Evolutionary conservation across 2,113 vertebrate species (phyloP), one percentile per base, ranked within the genome.

Genomic region (Oxyura jamaicensis): DNA sequence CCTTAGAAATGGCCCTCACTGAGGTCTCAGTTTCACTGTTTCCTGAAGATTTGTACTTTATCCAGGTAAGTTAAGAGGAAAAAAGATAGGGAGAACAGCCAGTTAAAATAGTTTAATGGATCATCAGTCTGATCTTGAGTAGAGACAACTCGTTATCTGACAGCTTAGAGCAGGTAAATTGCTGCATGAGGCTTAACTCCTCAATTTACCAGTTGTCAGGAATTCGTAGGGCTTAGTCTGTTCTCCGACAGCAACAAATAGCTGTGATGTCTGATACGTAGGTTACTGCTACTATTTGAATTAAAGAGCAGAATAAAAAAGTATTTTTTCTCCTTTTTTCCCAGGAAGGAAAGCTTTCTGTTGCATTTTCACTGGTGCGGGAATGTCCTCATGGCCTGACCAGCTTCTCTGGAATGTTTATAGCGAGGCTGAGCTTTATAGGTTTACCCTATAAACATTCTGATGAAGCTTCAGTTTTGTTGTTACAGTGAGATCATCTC

Each of bases 401-500:
- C 83, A 59, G 65, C 88, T 87, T 63, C 86, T 89, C 87, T 53
- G 65, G 85, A 88, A 86, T 94, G 94, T 95, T 94, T 95, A 89
- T 90, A 88, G 81, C 5, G 0, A 91, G 80, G 66, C 81, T 71
- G 66, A 93, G 60, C 93, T 94, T 96, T 81, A 80, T 88, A 93
- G 93, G 78, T 94, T 93, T 94, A 85, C 74, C 92, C 96, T 94
- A 60, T 95, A 95, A 95, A 94, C 91, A 85, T 88, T 96, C 91
- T 94, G 91, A 93, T 92, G 89, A 93, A 95, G 92, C 92, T 95
- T 93, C 86, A 82, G 18, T 93, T 96, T 87, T 97, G 96, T 93
- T 97, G 91, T 95, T 93, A 81, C 66, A 95, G 60, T 97, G 96
- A 97, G 86, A 96, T 97, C 88, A 97, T 97, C 95, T 97, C 93